phyloP scores from a whole-genome alignment of 2,113 vertebrate genomes.

The Petrocephalus zakoni region DNA sequence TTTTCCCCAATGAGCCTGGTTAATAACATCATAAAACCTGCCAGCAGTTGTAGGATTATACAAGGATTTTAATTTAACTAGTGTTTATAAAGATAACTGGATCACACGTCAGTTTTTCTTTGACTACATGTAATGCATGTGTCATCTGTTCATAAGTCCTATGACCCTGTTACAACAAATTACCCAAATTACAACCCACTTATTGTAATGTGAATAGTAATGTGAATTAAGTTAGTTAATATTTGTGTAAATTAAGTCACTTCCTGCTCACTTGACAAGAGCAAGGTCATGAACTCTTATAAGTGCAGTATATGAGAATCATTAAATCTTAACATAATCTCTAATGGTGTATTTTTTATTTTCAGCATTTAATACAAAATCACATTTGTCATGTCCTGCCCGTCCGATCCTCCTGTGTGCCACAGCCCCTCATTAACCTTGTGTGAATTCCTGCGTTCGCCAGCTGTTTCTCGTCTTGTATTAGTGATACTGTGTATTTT shows the following conservation, averaged over 20 bases:
- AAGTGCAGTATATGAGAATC: neutral
- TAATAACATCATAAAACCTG: conserved; percentile 2
- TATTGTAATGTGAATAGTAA: neutral
- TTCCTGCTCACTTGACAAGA: conserved; percentile 20
- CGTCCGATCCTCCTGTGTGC: too few species aligned
- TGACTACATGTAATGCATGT: neutral
- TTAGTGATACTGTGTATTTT: too few species aligned
- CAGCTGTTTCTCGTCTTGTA: too few species aligned
- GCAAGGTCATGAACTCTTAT: neutral
- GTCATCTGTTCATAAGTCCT: conserved; percentile 13
- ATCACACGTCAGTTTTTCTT: neutral
- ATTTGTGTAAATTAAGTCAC: too few species aligned
- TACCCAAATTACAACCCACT: conserved; percentile 22
- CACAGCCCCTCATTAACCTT: too few species aligned
- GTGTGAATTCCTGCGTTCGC: too few species aligned
- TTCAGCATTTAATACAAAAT: neutral
- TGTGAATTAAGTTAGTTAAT: conserved; percentile 20
- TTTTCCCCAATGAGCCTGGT: neutral
- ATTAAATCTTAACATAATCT: neutral
- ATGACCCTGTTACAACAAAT: conserved; percentile 20
- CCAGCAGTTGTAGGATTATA: neutral
- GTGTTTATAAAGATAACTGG: neutral
- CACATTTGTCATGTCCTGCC: too few species aligned
- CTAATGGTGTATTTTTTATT: neutral
- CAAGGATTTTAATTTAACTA: neutral